A percentile compares a stretch with the other conserved stretches of the same genome.
Evolutionary conservation across 1,140 invertebrate species (phyloP).

Genomic region (Ladona fulva): DNA sequence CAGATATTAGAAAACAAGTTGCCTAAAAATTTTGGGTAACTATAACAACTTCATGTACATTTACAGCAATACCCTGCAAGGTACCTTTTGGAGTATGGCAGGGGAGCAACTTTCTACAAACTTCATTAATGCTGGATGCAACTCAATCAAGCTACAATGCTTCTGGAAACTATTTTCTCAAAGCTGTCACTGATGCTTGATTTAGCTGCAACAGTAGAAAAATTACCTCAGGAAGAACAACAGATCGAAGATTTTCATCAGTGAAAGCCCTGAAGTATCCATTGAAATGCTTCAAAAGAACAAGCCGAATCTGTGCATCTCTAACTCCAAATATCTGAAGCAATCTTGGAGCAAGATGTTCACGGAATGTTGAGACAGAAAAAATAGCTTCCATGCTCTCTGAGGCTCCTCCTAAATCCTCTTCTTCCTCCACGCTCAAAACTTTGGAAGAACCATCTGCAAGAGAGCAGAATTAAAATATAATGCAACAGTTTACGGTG

Average conservation of each 20-base stretch:
- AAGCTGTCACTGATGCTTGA: neutral
- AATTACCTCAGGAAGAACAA: conserved; percentile 60
- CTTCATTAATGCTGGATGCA: no score
- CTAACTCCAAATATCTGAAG: conserved; percentile 66
- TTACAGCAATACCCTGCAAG: no score
- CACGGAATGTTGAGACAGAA: conserved; percentile 51
- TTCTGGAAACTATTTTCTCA: neutral
- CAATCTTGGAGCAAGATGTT: conserved; percentile 59
- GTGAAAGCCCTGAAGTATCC: conserved; percentile 59
- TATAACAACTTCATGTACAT: no score
- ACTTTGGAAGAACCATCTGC: neutral
- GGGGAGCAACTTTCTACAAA: no score
- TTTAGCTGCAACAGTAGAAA: neutral
- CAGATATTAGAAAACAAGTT: conserved; percentile 14
- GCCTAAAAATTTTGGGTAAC: conserved; percentile 20
- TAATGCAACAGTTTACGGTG: no score
- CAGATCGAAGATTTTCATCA: conserved; percentile 54
- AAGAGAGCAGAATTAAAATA: neutral
- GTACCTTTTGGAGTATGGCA: no score
- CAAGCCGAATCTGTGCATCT: conserved; percentile 60
- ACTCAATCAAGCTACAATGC: no score
- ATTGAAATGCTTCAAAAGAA: conserved; percentile 60
- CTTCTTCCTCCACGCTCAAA: neutral
- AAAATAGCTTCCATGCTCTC: conserved; percentile 41
- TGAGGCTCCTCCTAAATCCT: neutral